These are phyloP conservation scores for Diarsia rubi DNA, from an alignment of 2,888 invertebrate genomes.

Conservation along the genomic window DNA sequence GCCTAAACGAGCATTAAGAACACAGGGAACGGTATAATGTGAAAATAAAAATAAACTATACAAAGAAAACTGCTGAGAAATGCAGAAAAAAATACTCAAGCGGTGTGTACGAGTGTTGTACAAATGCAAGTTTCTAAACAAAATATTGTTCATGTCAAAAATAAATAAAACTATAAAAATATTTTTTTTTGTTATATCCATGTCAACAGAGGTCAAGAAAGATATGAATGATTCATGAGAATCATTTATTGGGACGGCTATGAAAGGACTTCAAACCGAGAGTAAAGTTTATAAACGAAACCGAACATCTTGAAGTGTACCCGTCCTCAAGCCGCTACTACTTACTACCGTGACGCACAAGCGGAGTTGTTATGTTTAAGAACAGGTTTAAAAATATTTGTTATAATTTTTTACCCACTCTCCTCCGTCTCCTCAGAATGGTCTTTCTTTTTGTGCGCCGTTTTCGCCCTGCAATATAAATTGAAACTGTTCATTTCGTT, in stretches of 20 bases:
- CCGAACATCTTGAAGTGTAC: constrained; percentile 10
- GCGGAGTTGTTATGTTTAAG: constrained; percentile 11
- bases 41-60: constrained; percentile 27
- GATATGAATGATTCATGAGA: neutral
- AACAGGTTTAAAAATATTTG: constrained; percentile 1
- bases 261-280: constrained; percentile 23
- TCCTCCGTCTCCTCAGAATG: constrained; percentile 79
- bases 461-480: constrained; percentile 84
- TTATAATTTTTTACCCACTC: constrained; percentile 72
- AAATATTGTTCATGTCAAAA: constrained; percentile 19
- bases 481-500: constrained; percentile 72
- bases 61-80: constrained; percentile 27
- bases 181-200: constrained; percentile 10
- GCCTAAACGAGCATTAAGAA: constrained; percentile 41
- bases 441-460: constrained; percentile 78
- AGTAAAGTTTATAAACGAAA: constrained; percentile 1
- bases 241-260: constrained; percentile 16
- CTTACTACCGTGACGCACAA: constrained; percentile 31
- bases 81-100: constrained; percentile 36
- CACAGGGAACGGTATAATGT: constrained; percentile 10
- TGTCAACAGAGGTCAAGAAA: constrained; percentile 1
- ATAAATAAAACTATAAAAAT: constrained; percentile 7
- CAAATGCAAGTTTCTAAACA: constrained; percentile 27
- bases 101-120: constrained; percentile 19
- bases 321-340: constrained; percentile 1